Percentiles rank a stretch among this genome's conserved stretches.
Conservation (phyloP, 2,797 vertebrate genomes). For the Melanotaenia parkinsoni region DNA sequence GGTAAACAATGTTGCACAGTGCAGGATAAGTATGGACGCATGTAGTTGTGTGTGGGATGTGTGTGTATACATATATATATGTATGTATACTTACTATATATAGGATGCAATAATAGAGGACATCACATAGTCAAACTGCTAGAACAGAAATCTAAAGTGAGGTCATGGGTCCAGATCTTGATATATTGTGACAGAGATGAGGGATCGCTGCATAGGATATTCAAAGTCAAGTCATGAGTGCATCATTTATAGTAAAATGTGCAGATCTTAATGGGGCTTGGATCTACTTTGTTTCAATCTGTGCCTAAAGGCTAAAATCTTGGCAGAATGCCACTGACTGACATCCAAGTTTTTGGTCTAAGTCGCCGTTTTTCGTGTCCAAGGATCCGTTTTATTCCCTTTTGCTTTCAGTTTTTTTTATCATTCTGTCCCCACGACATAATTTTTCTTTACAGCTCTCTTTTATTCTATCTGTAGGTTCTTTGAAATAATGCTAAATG, state of each 20-base stretch:
- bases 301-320: conserved; percentile 50
- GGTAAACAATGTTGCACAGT: not conserved
- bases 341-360: conserved; percentile 43
- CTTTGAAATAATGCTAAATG: conserved; percentile 21
- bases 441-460: not conserved
- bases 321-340: conserved; percentile 29
- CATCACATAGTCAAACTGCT: conserved; percentile 2
- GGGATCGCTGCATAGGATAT: conserved; percentile 34
- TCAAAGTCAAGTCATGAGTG: conserved; percentile 57
- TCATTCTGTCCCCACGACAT: conserved; percentile 16
- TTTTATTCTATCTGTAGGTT: not conserved
- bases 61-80: too few relatives aligned
- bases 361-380: conserved; percentile 34
- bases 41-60: not conserved
- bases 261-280: conserved; percentile 45
- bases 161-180: not conserved
- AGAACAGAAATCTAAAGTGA: conserved; percentile 11
- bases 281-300: conserved; percentile 41
- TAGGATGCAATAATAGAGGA: not conserved
- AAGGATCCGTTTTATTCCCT: conserved; percentile 17
- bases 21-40: not conserved
- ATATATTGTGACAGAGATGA: conserved; percentile 10
- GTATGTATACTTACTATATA: not conserved
- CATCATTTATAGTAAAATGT: conserved; percentile 52
- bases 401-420: conserved; percentile 34